Evolutionary conservation across 2,888 invertebrate genomes (phyloP).

Genomic region (Ophioninae sp.): DNA sequence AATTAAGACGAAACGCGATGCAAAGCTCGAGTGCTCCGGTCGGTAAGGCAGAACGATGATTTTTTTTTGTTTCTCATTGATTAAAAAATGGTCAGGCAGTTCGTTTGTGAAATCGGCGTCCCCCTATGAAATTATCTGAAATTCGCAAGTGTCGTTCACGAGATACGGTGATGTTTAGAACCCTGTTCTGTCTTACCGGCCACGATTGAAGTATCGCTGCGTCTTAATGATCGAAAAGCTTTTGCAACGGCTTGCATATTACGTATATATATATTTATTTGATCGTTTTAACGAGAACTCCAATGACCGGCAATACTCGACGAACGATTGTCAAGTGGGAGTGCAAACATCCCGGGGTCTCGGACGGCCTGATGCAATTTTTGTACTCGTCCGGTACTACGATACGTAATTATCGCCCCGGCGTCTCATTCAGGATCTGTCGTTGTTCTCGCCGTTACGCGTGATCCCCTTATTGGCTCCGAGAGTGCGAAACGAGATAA

Average conservation of each 20-base stretch:
- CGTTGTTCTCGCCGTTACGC: constrained; percentile 34
- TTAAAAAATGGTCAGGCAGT: too few species aligned
- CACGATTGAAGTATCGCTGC: too few species aligned
- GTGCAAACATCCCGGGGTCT: constrained; percentile 36
- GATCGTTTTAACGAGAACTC: constrained; percentile 23
- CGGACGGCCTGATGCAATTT: constrained; percentile 62
- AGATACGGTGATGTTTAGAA: too few species aligned
- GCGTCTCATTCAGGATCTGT: constrained; percentile 23
- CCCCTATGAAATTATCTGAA: too few species aligned
- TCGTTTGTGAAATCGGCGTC: too few species aligned
- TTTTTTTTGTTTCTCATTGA: too few species aligned
- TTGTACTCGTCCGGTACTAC: constrained; percentile 43
- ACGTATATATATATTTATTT: neutral
- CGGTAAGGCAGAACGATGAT: too few species aligned
- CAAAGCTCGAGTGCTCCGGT: too few species aligned
- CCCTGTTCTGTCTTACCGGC: too few species aligned
- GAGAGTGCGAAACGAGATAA: constrained; percentile 26
- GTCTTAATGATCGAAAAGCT: too few species aligned
- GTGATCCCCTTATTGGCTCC: constrained; percentile 29
- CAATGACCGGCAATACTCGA: constrained; percentile 35
- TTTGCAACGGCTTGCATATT: neutral
- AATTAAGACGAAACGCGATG: too few species aligned
- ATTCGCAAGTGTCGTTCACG: too few species aligned
- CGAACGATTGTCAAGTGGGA: constrained; percentile 44
- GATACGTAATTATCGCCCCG: constrained; percentile 8